Base-by-base conservation (phyloP, 2,113 vertebrate species). In the Naja naja region DNA sequence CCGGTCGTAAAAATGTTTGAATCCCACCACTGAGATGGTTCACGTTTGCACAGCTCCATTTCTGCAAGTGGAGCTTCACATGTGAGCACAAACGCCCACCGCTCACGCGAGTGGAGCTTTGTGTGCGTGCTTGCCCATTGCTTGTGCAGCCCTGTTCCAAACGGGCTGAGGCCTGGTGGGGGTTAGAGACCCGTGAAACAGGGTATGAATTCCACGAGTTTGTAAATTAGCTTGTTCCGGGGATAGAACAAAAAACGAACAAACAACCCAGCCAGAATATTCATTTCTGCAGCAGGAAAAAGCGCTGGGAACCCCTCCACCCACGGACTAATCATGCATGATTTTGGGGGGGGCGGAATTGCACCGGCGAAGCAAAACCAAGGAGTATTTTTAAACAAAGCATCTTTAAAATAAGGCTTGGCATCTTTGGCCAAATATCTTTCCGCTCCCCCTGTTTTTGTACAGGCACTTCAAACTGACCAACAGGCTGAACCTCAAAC, bases 381-480 rank as follows among this genome's bases (percentile, higher is more conserved):
- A 85, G 3, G 34, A 39, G 27, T 53, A 93, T 74, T 92, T 92
- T 93, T 56, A 94, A 23, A 94, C 1, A 95, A 25, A 86, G 87
- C 53, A 34, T 91, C 88, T 39, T 92, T 92, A 92, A 81, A 85
- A 49, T 91, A 93, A 58, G 88, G 90, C 64, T 87, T 92, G 94
- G 90, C 52, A 85, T 0, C 90, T 88, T 92, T 69, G 87, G 0
- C 18, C 43, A 49, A 81, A 43, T 93, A 89, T 90, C 34, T 81
- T 95, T 94, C 93, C 3, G 81, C 94, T 95, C 92, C 85, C 94
- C 3, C 85, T 86, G 3, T 93, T 96, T 93, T 92, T 85, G 87
- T 94, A 94, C 47, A 87, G 90, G 54, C 7, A 25, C 27, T 93
- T 95, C 94, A 94, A 27, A 47, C 85, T 43, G 54, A 58, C 85